Evolutionary conservation across 1,140 invertebrate genomes (phyloP), one percentile per base, ranked within the genome.

Genomic region (Hypsibius dujardini): DNA sequence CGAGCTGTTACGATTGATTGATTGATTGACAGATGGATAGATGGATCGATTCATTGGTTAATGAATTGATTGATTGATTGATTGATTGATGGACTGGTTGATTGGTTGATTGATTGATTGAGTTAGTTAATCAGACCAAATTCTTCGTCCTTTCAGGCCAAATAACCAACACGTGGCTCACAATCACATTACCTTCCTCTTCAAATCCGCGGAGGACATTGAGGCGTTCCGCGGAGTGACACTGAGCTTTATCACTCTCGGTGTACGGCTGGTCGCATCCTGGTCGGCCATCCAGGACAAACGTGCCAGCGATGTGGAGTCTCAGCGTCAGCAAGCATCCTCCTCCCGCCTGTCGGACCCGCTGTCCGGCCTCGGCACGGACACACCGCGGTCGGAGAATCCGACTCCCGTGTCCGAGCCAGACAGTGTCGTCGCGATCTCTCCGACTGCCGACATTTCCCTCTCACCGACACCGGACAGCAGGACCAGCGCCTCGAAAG

Each of bases 131-230:
- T 56, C 7, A 56, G 7, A n/a, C 7, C 50, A 12, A 56, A 56
- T 56, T 56, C n/a, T 56, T 56, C 50, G 12, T 67, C 42, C 62
- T 67, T 67, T 45, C 62, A 67, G 62, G 62, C 62, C 62, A 12
- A 45, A 12, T 42, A 67, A 67, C 42, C 12, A 15, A 3, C 12
- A 67, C 62, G 7, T 67, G 12, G 62, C 42, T 7, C 42, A 12
- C 42, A 42, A 3, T 45, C 62, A 67, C 62, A 67, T 67, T 42
- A 45, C 12, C 42, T 15, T 3, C 62, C 12, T 67, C 12, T 67
- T 67, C 62, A 67, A 67, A 67, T 15, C 62, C 62, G 12, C 12
- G 7, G 62, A 67, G 45, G 62, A 67, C 42, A 42, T 67, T 42
- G 12, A 67, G 45, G 62, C 62, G 12, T 7, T 67, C 12, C 62